phyloP scores from a whole-genome alignment of 2,113 vertebrate genomes.

The Aleadryas rufinucha region DNA sequence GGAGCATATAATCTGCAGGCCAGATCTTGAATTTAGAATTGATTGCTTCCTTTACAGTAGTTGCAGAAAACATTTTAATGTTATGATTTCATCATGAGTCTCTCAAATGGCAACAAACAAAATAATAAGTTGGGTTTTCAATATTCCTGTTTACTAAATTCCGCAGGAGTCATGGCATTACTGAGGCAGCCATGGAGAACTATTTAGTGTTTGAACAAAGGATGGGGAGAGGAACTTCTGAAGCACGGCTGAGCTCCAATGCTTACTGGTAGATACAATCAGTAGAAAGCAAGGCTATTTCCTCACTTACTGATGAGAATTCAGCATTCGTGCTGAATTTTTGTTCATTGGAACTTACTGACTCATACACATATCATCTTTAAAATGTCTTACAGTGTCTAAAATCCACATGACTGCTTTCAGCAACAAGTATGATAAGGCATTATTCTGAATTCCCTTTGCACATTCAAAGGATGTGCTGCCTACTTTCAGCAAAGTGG shows the following conservation, averaged over 20 bases:
- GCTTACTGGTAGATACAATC: not conserved
- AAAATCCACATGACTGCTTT: not conserved
- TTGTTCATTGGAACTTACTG: not conserved
- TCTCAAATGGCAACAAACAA: slow-evolving; percentile 14
- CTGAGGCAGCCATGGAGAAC: not conserved
- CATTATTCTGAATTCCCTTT: not conserved
- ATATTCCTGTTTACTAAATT: slow-evolving; percentile 57
- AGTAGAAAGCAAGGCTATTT: not conserved
- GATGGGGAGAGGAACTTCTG: not conserved
- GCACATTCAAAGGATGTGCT: not conserved
- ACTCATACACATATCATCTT: not conserved
- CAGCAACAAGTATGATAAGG: not conserved
- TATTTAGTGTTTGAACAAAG: not conserved
- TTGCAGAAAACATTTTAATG: slow-evolving; percentile 42
- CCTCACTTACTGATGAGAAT: not conserved
- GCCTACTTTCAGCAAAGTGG: not conserved
- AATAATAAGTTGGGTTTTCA: slow-evolving; percentile 53
- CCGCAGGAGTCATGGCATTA: not conserved
- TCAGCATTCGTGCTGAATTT: not conserved
- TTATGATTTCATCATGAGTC: slow-evolving; percentile 59
- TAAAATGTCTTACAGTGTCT: not conserved
- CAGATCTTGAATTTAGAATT: slow-evolving; percentile 37
- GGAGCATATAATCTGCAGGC: slow-evolving; percentile 38
- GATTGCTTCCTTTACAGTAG: slow-evolving; percentile 53
- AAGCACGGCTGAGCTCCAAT: not conserved